Percentiles rank a stretch among this genome's conserved stretches.
phyloP scores from a whole-genome alignment of 2,113 vertebrate genomes.

The Heterotis niloticus region DNA sequence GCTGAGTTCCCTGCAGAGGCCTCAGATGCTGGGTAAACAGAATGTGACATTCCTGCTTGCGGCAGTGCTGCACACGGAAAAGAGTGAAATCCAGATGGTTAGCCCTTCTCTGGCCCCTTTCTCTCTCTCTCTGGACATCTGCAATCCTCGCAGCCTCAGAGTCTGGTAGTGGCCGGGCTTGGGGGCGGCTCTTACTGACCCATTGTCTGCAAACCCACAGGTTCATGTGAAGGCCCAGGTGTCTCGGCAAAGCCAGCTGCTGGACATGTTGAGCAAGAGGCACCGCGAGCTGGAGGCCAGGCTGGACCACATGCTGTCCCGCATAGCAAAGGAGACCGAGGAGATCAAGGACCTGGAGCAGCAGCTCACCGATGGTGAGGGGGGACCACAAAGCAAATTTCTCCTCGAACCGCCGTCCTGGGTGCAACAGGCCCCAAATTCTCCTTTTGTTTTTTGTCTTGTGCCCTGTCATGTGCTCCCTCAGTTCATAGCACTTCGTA shows the following conservation, averaged over 20 bases:
- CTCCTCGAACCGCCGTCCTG: neutral
- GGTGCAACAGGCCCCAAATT: neutral
- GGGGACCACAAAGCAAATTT: neutral
- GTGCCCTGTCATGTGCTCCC: neutral
- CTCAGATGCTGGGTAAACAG: neutral
- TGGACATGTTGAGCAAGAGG: constrained; percentile 74
- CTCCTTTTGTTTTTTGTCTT: no score
- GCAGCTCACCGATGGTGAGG: constrained; percentile 84
- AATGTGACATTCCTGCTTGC: neutral
- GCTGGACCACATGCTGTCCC: constrained; percentile 77
- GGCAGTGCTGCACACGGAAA: neutral
- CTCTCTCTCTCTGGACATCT: no score
- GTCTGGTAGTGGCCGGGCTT: no score
- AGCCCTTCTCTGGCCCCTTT: neutral
- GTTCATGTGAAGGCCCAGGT: constrained; percentile 68
- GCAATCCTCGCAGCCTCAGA: neutral
- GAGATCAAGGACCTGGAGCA: constrained; percentile 92
- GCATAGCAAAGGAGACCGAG: constrained; percentile 84
- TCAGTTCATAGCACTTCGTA: no score
- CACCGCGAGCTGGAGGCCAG: constrained; percentile 74
- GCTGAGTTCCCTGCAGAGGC: neutral
- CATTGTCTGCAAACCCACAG: constrained; percentile 44
- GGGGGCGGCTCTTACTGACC: no score
- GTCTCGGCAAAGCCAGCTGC: constrained; percentile 64
- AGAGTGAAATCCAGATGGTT: neutral